These are phyloP conservation scores for Drosophila barbarae DNA, from an alignment of 2,888 invertebrate species.

Conservation along the genomic window DNA sequence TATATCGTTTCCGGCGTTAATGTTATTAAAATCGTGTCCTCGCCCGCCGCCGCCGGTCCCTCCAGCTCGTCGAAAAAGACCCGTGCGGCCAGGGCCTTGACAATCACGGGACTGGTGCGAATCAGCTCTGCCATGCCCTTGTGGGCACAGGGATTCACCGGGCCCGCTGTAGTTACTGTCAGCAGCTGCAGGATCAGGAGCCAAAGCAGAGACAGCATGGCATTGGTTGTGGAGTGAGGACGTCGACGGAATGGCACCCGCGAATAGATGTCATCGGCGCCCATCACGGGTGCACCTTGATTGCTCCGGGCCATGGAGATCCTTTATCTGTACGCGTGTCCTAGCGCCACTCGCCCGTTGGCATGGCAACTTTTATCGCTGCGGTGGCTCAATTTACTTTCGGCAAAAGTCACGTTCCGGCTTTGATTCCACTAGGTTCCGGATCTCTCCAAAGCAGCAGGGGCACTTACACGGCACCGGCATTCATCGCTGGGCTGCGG, in stretches of 20 bases:
- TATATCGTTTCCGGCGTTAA: constrained; percentile 80
- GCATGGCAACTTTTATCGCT: constrained; percentile 63
- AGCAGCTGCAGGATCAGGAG: constrained; percentile 55
- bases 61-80: constrained; percentile 72
- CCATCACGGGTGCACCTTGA: constrained; percentile 47
- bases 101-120: constrained; percentile 79
- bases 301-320: constrained; percentile 48
- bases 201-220: constrained; percentile 31
- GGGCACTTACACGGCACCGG: constrained; percentile 49
- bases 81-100: constrained; percentile 78
- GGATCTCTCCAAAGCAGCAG: constrained; percentile 7
- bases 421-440: constrained; percentile 54
- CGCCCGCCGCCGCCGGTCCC: constrained; percentile 56
- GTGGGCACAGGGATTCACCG: constrained; percentile 72
- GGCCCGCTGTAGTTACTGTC: constrained; percentile 45
- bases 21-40: constrained; percentile 78
- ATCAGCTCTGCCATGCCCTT: constrained; percentile 78
- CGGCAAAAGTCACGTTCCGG: constrained; percentile 64
- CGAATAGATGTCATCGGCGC: constrained; percentile 36
- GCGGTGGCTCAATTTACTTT: constrained; percentile 59
- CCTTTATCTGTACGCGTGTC: constrained; percentile 60
- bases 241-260: constrained; percentile 5
- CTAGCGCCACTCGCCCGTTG: constrained; percentile 58
- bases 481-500: constrained; percentile 47
- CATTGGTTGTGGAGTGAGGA: constrained; percentile 1